These are phyloP conservation scores for Oncorhynchus nerka DNA, from an alignment of 2,113 vertebrate genomes.

Conservation along the genomic window DNA sequence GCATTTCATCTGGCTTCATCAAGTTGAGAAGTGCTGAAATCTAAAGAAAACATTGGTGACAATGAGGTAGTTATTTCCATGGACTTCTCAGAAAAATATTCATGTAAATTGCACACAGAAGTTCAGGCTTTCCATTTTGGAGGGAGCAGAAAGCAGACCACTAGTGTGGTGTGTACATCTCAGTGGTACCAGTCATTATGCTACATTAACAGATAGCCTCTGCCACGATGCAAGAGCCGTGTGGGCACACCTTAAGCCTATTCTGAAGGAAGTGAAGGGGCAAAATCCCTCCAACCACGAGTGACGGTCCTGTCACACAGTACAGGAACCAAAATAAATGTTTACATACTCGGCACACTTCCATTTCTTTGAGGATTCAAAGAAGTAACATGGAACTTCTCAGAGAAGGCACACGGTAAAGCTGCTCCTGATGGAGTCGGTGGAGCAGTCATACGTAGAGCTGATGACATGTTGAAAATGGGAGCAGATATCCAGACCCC, in stretches of 20 bases:
- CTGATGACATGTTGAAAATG: background rate
- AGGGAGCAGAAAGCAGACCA: conserved; percentile 18
- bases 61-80: background rate
- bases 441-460: conserved; percentile 11
- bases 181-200: conserved; percentile 11
- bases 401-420: background rate
- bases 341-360: background rate
- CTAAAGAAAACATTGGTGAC: background rate
- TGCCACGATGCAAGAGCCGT: conserved; percentile 14
- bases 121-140: conserved; percentile 19
- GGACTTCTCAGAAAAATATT: conserved; percentile 22
- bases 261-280: background rate
- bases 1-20: background rate
- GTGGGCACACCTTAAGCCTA: conserved; percentile 19
- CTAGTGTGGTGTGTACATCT: conserved; percentile 15
- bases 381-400: conserved; percentile 4
- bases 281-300: background rate
- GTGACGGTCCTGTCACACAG: conserved; percentile 1
- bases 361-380: conserved; percentile 12
- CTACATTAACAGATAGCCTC: conserved; percentile 8
- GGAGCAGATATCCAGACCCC: conserved; percentile 1
- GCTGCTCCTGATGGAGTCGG: background rate
- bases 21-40: background rate
- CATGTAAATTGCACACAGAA: conserved; percentile 15
- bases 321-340: conserved; percentile 8